Evolutionary conservation across 2,797 vertebrate species (phyloP), one percentile per base, ranked within the genome.

Genomic region (Petrocephalus sullivani): DNA sequence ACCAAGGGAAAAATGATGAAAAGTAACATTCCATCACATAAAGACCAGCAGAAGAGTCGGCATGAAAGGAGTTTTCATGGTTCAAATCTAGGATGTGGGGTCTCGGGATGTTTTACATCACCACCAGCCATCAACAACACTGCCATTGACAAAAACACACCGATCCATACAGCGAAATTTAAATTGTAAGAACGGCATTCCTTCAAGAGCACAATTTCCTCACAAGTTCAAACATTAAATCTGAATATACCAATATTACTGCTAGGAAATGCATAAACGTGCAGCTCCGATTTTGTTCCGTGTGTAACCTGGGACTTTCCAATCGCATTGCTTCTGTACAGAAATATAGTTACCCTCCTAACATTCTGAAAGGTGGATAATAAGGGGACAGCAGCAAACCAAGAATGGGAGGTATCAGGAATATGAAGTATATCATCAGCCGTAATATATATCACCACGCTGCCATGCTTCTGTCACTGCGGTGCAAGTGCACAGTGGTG

Each of bases 401-500:
- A 28, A 81, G 51, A 89, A 53, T 1, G 33, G 53, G 53, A 7
- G 28, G n/a, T 28, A 56, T 58, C 85, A 46, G n/a, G 41, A 37
- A 3, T 7, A 81, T 37, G 21, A 86, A 58, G 56, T 53, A 33
- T 54, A 71, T 37, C 21, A 87, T 41, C 86, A 8, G n/a, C 46
- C 21, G 41, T 81, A 75, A 54, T 14, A 49, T n/a, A 87, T 14
- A 19, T 41, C 58, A 58, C 19, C 57, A 87, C 60, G 64, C 16
- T 82, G 21, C 78, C 85, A 89, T 87, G 67, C 64, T 83, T 51
- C 64, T 87, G 21, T 67, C 56, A 56, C 28, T 67, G 75, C 23
- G 58, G 46, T 87, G 85, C 85, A 67, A 37, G 57, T 84, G 75
- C 78, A 89, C 21, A 84, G 54, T 46, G 85, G 54, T 61, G 71